These are phyloP conservation scores for Denticeps clupeoides DNA, from an alignment of 2,797 vertebrate genomes.

Conservation along the genomic window DNA sequence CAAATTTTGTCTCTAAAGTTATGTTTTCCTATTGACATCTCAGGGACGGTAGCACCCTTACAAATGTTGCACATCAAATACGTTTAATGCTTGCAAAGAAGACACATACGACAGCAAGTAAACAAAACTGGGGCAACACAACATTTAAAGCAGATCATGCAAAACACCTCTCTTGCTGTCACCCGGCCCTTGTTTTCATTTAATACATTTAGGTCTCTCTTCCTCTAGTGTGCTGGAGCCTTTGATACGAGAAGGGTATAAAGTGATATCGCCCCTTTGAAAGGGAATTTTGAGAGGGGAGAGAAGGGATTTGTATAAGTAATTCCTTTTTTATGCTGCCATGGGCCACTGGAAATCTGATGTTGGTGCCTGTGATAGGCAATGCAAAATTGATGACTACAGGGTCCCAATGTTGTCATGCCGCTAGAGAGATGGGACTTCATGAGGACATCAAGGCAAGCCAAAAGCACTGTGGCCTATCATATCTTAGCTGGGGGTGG, in stretches of 20 bases:
- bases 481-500: not conserved
- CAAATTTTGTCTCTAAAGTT: slow-evolving; percentile 15
- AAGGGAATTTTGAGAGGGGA: slow-evolving; percentile 57
- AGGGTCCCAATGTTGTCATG: slow-evolving; percentile 53
- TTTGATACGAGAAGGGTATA: slow-evolving; percentile 64
- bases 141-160: slow-evolving; percentile 55
- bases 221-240: slow-evolving; percentile 49
- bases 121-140: slow-evolving; percentile 57
- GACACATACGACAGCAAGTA: slow-evolving; percentile 57
- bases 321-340: slow-evolving; percentile 57
- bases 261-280: slow-evolving; percentile 67
- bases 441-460: slow-evolving; percentile 63
- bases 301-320: slow-evolving; percentile 65
- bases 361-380: slow-evolving; percentile 58
- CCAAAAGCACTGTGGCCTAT: slow-evolving; percentile 7
- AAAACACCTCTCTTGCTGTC: slow-evolving; percentile 40
- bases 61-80: no score
- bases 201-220: slow-evolving; percentile 52
- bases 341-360: slow-evolving; percentile 57
- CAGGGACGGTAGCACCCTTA: slow-evolving; percentile 56
- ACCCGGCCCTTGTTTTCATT: slow-evolving; percentile 55
- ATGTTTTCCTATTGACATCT: slow-evolving; percentile 39
- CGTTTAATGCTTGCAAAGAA: slow-evolving; percentile 48
- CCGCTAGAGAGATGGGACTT: slow-evolving; percentile 57
- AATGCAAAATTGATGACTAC: slow-evolving; percentile 70